Evolutionary conservation across 1,140 invertebrate species (phyloP), one percentile per base, ranked within the genome.

Genomic region (Polypedilum vanderplanki): DNA sequence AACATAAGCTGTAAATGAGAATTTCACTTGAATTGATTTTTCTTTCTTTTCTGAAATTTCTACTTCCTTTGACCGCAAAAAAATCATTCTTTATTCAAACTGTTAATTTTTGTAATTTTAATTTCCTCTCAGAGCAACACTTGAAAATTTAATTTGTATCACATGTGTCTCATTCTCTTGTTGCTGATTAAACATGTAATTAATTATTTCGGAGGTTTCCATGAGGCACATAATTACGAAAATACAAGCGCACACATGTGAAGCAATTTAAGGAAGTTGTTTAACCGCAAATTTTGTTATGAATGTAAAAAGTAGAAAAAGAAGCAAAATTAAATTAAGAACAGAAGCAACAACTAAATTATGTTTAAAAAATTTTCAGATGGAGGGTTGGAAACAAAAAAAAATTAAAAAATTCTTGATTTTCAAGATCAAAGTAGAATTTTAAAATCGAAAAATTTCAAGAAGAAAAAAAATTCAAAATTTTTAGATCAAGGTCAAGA

Each of bases 141-240:
- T 33, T 57, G 46, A 57, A 57, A 57, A 57, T 57, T 57, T 33
- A 33, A 33, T 33, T 33, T 33, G 24, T 33, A 57, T n/a, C 46
- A 57, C 46, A 57, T 12, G 15, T 46, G 41, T 46, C 24, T 9
- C 46, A 57, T 57, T 4, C 46, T 57, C 46, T 57, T 57, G 46
- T 1, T 57, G 46, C 46, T 57, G 46, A 57, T 57, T 57, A 57
- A 57, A n/a, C 46, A 57, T 57, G n/a, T 57, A 57, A 57, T 57
- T 57, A 57, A 57, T 57, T 12, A 57, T n/a, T 57, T 46, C 41
- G 2, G 24, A 12, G 46, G 46, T n/a, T 57, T n/a, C 12, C 12
- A n/a, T 12, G n/a, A 15, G n/a, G 46, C 12, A 57, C 46, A 57
- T 57, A 57, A 57, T 57, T 57, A 57, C 46, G 46, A n/a, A 57